A percentile compares a stretch with the other conserved stretches of the same genome.
Evolutionary conservation across 1,140 invertebrate species (phyloP).

Genomic region (Chrysoperla carnea): DNA sequence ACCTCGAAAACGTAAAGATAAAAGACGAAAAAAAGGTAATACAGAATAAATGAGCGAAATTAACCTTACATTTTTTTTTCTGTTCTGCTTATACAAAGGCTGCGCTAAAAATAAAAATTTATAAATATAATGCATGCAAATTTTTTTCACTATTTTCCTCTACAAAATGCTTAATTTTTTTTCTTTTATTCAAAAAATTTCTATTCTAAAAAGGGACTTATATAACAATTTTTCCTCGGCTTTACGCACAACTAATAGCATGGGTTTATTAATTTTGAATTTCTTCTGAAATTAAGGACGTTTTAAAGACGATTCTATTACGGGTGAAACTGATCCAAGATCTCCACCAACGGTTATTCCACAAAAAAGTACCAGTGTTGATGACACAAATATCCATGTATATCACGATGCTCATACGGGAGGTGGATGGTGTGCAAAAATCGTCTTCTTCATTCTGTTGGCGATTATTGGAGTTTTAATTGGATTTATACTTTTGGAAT

Average conservation of each 20-base stretch:
- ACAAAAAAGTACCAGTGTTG: slow-evolving; percentile 17
- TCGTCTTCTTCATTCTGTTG: slow-evolving; percentile 59
- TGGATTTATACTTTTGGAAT: slow-evolving; percentile 59
- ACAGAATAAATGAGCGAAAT: not conserved
- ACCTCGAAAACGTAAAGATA: slow-evolving; percentile 51
- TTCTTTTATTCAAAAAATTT: not conserved
- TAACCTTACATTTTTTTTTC: not conserved
- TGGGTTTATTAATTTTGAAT: not conserved
- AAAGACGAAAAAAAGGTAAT: slow-evolving; percentile 51
- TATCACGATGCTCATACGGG: slow-evolving; percentile 54
- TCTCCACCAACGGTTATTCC: slow-evolving; percentile 1
- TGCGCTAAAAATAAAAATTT: not conserved
- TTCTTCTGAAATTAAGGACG: slow-evolving; percentile 10
- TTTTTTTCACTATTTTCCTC: not conserved
- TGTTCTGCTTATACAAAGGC: not conserved
- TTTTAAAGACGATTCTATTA: slow-evolving; percentile 5
- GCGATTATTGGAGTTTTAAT: slow-evolving; percentile 48
- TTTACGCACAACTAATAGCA: not conserved
- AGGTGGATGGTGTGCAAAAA: slow-evolving; percentile 64
- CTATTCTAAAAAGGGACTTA: not conserved
- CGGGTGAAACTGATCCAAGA: not conserved
- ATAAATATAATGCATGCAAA: not conserved
- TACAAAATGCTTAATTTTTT: not conserved
- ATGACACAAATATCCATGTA: slow-evolving; percentile 53
- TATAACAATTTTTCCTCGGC: not conserved